Percentiles rank a stretch among this genome's conserved stretches.
phyloP scores from a whole-genome alignment of 2,113 vertebrate genomes.

The Xenus cinereus region DNA sequence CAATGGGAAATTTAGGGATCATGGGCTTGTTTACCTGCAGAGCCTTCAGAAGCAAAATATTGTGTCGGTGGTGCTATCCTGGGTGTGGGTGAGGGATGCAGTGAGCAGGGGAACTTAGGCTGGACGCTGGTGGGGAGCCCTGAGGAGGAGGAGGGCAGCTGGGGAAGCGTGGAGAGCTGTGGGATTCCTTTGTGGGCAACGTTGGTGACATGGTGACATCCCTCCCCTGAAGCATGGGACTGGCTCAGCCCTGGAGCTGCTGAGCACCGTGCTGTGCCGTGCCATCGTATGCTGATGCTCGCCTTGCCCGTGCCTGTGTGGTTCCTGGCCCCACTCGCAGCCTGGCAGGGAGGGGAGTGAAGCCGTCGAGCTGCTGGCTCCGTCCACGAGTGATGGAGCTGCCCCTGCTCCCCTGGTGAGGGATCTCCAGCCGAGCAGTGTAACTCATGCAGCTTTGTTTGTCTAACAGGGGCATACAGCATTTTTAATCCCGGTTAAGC shows the following conservation, averaged over 20 bases:
- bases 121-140: not conserved
- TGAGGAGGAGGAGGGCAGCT: not conserved
- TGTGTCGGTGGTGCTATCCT: fast-evolving
- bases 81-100: not conserved
- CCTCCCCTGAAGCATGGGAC: not conserved
- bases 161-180: not conserved
- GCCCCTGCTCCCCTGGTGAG: not conserved
- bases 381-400: not conserved
- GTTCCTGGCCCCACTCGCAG: not conserved
- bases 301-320: fast-evolving
- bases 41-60: not conserved
- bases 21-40: not conserved
- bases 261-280: not conserved
- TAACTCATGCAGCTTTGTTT: not conserved
- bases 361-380: not conserved
- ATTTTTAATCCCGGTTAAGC: conserved; percentile 6
- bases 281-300: not conserved
- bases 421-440: not conserved
- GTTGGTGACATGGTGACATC: not conserved
- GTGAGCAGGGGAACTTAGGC: not conserved
- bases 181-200: not conserved
- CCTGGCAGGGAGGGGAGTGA: not conserved
- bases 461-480: not conserved
- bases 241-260: not conserved
- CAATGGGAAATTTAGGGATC: not conserved